Conservation (phyloP, 2,113 vertebrate species). For the Gymnogyps californianus region DNA sequence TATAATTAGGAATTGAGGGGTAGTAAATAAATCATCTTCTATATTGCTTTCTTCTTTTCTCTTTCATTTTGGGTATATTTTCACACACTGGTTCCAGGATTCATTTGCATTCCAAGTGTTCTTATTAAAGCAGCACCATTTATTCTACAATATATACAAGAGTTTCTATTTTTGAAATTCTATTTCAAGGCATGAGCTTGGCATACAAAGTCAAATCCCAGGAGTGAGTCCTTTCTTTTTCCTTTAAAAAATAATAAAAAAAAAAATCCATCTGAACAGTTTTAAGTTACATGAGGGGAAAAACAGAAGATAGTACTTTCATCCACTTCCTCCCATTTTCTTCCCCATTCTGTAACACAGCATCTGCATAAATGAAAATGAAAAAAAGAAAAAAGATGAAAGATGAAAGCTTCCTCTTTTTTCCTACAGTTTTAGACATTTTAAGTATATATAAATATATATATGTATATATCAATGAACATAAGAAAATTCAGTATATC, state of each 20-base stretch:
- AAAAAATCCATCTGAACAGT: neutral
- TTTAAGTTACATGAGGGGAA: slow-evolving; percentile 3
- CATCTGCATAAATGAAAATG: neutral
- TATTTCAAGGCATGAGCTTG: slow-evolving; percentile 47
- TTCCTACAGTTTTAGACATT: neutral
- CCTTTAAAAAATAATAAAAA: slow-evolving; percentile 13
- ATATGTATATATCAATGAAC: neutral
- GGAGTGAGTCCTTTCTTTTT: slow-evolving; percentile 1
- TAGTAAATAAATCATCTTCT: slow-evolving; percentile 47
- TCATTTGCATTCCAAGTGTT: slow-evolving; percentile 42
- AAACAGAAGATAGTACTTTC: neutral
- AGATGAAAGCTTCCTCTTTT: neutral
- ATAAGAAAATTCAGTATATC: neutral
- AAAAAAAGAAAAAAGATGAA: neutral
- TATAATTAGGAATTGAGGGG: slow-evolving; percentile 6
- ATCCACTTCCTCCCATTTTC: neutral
- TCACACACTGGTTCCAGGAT: neutral
- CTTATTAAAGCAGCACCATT: slow-evolving; percentile 41
- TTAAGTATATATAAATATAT: neutral
- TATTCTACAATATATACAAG: slow-evolving; percentile 54
- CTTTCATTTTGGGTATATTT: slow-evolving; percentile 35
- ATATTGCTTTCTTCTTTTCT: slow-evolving; percentile 38
- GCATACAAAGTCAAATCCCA: slow-evolving; percentile 15
- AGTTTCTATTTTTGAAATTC: slow-evolving; percentile 63
- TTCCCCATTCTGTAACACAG: neutral